Base-by-base conservation (phyloP, 1,140 invertebrate genomes). In the Tachypleus tridentatus region DNA sequence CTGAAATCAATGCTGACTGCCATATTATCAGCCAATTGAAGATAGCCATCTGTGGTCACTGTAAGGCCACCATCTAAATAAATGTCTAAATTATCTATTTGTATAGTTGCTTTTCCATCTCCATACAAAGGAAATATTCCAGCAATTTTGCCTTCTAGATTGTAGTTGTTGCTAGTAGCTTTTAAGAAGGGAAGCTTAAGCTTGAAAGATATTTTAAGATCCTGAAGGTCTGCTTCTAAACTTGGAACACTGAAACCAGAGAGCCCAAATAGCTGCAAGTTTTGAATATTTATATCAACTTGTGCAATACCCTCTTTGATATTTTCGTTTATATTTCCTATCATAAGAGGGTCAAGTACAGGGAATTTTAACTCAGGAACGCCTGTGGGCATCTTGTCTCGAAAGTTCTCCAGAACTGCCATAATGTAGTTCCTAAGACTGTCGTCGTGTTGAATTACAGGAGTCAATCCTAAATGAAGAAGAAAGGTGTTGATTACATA, bases 81-180 rank as follows among this genome's bases (percentile, higher is more conserved):
- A 57, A 11, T 6, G 56, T 57, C 9, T 11, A 57, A 10, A 9
- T 57, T 29, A 57, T 57, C 47, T 11, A 29, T 29, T 6, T 57
- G 56, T 57, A 57, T 57, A 29, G 10, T 57, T 29, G 47, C 47
- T 57, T 29, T 57, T 57, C 56, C 56, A 57, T 57, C 56, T 57
- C 56, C 56, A 10, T 11, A 11, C 47, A 57, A 57, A 57, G 56
- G 56, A 57, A 57, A 57, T 57, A 57, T 57, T 57, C 47, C 47
- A 57, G 56, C 56, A 8, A 29, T 29, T 29, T 11, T 57, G n/a
- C 56, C 56, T 4, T 10, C n/a, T 57, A 57, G 9, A 1, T 11
- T 57, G 9, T 57, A 57, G 4, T 29, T 57, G 6, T 57, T 29
- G 9, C 56, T 57, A 29, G n/a, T 10, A 4, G 9, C 9, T 29